These are phyloP conservation scores for Drosophila neonasuta DNA, from an alignment of 2,888 invertebrate genomes.

Conservation along the genomic window DNA sequence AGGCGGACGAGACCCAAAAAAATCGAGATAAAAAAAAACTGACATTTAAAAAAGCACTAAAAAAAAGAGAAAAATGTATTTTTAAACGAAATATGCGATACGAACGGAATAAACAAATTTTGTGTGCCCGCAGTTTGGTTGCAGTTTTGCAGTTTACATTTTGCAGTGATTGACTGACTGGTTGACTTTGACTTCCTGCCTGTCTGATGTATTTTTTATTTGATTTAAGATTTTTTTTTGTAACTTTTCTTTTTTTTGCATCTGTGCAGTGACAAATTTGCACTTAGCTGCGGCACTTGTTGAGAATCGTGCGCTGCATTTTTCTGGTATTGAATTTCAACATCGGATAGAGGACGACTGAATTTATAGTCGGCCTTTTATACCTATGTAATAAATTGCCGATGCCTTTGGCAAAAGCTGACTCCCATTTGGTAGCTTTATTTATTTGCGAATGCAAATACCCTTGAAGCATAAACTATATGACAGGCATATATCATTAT, in stretches of 20 bases:
- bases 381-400: constrained; percentile 34
- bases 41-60: constrained; percentile 18
- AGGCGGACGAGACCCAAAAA: constrained; percentile 10
- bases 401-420: constrained; percentile 17
- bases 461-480: neutral
- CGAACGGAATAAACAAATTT: constrained; percentile 23
- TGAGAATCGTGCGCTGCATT: constrained; percentile 71
- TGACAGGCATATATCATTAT: neutral
- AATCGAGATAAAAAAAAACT: constrained; percentile 6
- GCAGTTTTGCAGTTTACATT: constrained; percentile 15
- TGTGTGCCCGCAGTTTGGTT: constrained; percentile 14
- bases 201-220: constrained; percentile 13
- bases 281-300: constrained; percentile 64
- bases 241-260: neutral
- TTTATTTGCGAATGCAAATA: constrained; percentile 22
- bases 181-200: constrained; percentile 43
- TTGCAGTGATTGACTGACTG: constrained; percentile 41
- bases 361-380: constrained; percentile 53
- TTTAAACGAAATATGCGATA: constrained; percentile 3
- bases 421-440: constrained; percentile 24
- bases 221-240: neutral
- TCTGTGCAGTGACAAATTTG: constrained; percentile 63
- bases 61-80: neutral
- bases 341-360: constrained; percentile 29
- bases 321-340: constrained; percentile 66